Evolutionary conservation across 1,140 invertebrate genomes (phyloP).

Genomic region (Achatina immaculata): DNA sequence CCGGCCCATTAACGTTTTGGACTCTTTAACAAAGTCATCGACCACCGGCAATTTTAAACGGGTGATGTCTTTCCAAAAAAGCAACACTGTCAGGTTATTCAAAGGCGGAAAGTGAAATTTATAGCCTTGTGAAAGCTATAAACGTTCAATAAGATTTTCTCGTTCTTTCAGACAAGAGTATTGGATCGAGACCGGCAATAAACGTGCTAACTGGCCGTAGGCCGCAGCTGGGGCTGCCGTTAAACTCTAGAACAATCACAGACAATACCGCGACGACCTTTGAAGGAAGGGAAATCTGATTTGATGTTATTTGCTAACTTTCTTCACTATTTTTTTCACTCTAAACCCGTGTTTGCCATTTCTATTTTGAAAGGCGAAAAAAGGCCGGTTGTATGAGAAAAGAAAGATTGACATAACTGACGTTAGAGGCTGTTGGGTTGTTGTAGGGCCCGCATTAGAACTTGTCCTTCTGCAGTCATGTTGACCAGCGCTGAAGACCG

Average conservation of each 20-base stretch:
- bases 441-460: neutral
- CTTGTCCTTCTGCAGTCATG: neutral
- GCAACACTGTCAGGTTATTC: slow-evolving; percentile 27
- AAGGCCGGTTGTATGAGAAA: neutral
- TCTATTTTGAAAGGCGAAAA: neutral
- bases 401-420: neutral
- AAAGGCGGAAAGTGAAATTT: slow-evolving; percentile 28
- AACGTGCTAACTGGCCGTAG: slow-evolving; percentile 1
- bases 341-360: neutral
- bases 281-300: slow-evolving; percentile 13
- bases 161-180: neutral
- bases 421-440: neutral
- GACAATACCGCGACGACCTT: slow-evolving; percentile 9
- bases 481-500: neutral
- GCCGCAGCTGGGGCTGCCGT: slow-evolving; percentile 15
- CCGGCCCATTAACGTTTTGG: slow-evolving; percentile 22
- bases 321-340: neutral
- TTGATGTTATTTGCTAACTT: slow-evolving; percentile 25
- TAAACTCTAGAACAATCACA: slow-evolving; percentile 16
- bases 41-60: slow-evolving; percentile 28
- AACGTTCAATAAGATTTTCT: neutral
- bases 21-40: slow-evolving; percentile 12
- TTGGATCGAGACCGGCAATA: slow-evolving; percentile 20
- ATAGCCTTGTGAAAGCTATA: slow-evolving; percentile 27
- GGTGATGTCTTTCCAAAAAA: slow-evolving; percentile 26